Conservation (phyloP, 1,140 invertebrate species). For the Diuraphis noxia region DNA sequence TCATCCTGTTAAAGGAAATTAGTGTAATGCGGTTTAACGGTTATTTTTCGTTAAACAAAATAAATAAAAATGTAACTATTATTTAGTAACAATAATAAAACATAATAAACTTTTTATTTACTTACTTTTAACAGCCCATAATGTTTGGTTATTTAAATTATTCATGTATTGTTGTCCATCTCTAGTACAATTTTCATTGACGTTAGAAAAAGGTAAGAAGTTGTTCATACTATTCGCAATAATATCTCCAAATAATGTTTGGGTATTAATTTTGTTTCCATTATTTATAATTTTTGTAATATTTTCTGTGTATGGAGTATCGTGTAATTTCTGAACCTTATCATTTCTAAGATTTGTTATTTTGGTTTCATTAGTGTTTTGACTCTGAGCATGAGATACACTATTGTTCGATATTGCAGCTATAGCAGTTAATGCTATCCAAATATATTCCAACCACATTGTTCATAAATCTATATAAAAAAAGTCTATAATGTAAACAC, state of each 20-base stretch:
- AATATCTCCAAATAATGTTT: conserved; percentile 8
- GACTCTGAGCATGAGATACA: not conserved
- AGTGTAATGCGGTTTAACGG: too few relatives aligned
- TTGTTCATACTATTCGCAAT: conserved; percentile 9
- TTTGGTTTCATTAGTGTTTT: not conserved
- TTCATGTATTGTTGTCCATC: not conserved
- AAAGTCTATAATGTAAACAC: too few relatives aligned
- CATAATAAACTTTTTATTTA: not conserved
- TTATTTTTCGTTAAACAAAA: too few relatives aligned
- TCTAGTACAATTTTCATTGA: not conserved
- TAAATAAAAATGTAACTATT: too few relatives aligned
- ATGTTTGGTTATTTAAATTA: conserved; percentile 4
- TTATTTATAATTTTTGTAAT: not conserved
- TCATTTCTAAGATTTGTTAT: not conserved
- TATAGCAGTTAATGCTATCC: not conserved
- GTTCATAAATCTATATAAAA: not conserved
- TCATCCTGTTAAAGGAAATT: too few relatives aligned
- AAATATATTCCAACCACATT: not conserved
- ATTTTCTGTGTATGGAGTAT: not conserved
- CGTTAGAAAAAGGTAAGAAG: not conserved
- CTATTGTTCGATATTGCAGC: not conserved
- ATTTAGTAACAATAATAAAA: too few relatives aligned
- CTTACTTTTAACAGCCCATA: conserved; percentile 20
- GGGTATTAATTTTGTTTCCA: not conserved
- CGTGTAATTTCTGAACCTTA: not conserved